These are phyloP conservation scores for Sebastes aleutianus DNA, from an alignment of 2,797 vertebrate genomes.

Conservation along the genomic window DNA sequence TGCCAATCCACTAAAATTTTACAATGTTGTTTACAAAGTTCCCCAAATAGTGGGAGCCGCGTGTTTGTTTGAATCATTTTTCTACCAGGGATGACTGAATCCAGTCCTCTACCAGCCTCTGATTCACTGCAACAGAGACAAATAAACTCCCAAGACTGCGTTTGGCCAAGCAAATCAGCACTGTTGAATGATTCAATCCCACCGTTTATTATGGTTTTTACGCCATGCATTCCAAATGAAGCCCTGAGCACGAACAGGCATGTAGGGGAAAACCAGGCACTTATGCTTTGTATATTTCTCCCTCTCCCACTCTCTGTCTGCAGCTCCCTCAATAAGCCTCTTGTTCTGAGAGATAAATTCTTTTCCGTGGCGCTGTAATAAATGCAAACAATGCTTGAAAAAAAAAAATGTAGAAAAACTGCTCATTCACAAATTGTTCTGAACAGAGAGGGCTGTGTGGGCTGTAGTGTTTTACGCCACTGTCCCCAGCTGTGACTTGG, in stretches of 20 bases:
- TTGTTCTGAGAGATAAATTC: slow-evolving; percentile 57
- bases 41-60: slow-evolving; percentile 41
- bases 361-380: slow-evolving; percentile 10
- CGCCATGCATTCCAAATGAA: slow-evolving; percentile 69
- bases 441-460: slow-evolving; percentile 59
- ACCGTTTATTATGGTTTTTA: slow-evolving; percentile 79
- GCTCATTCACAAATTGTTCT: slow-evolving; percentile 37
- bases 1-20: slow-evolving; percentile 52
- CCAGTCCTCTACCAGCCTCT: slow-evolving; percentile 41
- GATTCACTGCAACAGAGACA: slow-evolving; percentile 74
- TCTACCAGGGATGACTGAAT: slow-evolving; percentile 48
- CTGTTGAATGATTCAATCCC: slow-evolving; percentile 77
- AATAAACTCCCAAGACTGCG: slow-evolving; percentile 64
- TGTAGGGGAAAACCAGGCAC: slow-evolving; percentile 58
- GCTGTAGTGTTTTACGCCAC: not conserved
- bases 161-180: slow-evolving; percentile 76
- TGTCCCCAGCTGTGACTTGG: slow-evolving; percentile 67
- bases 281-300: slow-evolving; percentile 68
- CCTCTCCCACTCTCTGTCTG: slow-evolving; percentile 43
- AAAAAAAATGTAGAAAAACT: slow-evolving; percentile 23
- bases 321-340: slow-evolving; percentile 48
- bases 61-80: slow-evolving; percentile 55
- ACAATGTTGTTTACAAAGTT: slow-evolving; percentile 52
- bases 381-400: slow-evolving; percentile 50
- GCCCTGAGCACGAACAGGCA: slow-evolving; percentile 66